Conservation (phyloP, 2,888 invertebrate species). For the Laothoe populi region DNA sequence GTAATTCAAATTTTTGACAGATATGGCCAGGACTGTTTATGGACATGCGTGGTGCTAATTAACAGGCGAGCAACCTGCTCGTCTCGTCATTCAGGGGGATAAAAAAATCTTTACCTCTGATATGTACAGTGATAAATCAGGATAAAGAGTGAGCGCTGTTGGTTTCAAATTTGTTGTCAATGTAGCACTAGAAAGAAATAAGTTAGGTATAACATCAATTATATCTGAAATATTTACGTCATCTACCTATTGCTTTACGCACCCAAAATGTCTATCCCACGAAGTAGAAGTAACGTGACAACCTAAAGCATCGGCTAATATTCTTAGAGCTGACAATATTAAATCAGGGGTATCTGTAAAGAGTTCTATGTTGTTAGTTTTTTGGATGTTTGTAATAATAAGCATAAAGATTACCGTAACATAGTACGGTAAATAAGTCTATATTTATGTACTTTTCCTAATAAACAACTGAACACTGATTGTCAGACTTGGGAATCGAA, state of each 20-base stretch:
- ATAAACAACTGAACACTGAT: no score
- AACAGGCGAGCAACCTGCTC: no score
- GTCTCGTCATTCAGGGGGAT: neutral
- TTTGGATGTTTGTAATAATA: neutral
- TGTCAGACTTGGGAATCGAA: neutral
- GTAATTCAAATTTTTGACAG: no score
- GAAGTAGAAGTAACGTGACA: slow-evolving; percentile 91
- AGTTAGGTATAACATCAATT: neutral
- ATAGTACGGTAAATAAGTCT: no score
- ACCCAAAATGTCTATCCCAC: slow-evolving; percentile 89
- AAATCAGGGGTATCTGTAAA: slow-evolving; percentile 87
- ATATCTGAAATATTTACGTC: neutral
- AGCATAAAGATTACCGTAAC: neutral
- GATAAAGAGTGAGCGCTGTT: slow-evolving; percentile 66
- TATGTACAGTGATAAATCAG: slow-evolving; percentile 69
- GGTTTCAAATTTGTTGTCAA: slow-evolving; percentile 68
- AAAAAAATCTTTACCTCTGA: slow-evolving; percentile 62
- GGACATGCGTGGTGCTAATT: no score
- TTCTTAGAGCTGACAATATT: slow-evolving; percentile 88
- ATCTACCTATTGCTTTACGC: neutral
- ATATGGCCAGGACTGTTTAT: no score
- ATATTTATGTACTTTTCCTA: no score
- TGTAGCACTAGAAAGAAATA: slow-evolving; percentile 62
- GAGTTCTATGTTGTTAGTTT: neutral
- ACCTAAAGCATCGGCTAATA: slow-evolving; percentile 90